Evolutionary conservation across 2,113 vertebrate species (phyloP).

Genomic region (Halcyon malimbica): DNA sequence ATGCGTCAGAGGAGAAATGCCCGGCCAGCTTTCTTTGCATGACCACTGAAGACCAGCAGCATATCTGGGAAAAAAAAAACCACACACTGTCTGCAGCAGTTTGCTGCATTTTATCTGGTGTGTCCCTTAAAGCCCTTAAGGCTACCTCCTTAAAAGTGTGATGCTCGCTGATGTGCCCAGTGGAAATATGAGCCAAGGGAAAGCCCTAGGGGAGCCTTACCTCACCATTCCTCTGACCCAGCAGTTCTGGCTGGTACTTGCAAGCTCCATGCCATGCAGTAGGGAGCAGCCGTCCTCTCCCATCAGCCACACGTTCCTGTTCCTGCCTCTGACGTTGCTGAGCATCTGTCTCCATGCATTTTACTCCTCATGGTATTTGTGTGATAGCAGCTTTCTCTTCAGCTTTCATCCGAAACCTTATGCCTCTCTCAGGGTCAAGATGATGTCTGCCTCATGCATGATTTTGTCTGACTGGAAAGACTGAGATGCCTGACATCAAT

Average conservation of each 20-base stretch:
- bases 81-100: not conserved
- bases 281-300: not conserved
- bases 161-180: not conserved
- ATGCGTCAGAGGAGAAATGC: not conserved
- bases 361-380: not conserved
- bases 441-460: not conserved
- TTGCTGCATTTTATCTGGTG: not conserved
- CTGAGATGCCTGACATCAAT: not conserved
- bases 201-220: not conserved
- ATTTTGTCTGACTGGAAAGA: not conserved
- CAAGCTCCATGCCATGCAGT: not conserved
- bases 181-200: not conserved
- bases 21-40: not conserved
- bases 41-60: not conserved
- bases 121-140: not conserved
- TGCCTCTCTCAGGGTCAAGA: not conserved
- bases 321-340: not conserved
- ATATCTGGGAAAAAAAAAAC: not conserved
- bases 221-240: not conserved
- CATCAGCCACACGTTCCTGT: not conserved
- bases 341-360: not conserved
- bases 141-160: not conserved
- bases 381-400: not conserved
- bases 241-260: not conserved
- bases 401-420: not conserved